These are phyloP conservation scores for Tyria jacobaeae DNA, from an alignment of 2,888 invertebrate genomes.

Conservation along the genomic window DNA sequence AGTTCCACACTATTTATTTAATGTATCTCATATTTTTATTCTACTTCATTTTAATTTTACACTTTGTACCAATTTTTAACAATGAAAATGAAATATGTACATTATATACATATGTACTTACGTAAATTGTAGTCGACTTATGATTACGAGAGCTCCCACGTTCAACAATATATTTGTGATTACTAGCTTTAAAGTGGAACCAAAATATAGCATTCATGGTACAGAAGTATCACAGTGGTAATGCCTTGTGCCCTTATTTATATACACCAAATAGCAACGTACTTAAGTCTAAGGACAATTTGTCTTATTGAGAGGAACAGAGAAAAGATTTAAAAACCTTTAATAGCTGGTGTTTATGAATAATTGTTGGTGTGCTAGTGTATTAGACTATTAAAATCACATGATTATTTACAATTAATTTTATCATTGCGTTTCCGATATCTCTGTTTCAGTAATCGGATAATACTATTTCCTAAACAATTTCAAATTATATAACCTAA, in stretches of 20 bases:
- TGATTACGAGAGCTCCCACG: conserved; percentile 48
- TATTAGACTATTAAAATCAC: conserved; percentile 45
- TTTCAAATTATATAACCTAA: conserved; percentile 42
- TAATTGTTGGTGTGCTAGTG: conserved; percentile 3
- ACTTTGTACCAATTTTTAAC: conserved; percentile 51
- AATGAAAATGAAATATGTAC: conserved; percentile 57
- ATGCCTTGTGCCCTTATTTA: conserved; percentile 40
- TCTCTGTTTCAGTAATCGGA: conserved; percentile 43
- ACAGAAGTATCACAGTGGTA: conserved; percentile 66
- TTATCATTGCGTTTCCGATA: conserved; percentile 37
- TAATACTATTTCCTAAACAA: conserved; percentile 44
- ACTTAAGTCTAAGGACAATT: no score
- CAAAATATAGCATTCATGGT: conserved; percentile 58
- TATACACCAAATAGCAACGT: conserved; percentile 20
- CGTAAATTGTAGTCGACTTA: conserved; percentile 54
- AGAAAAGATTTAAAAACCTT: conserved; percentile 1
- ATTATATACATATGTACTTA: conserved; percentile 68
- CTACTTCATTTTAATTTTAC: conserved; percentile 35
- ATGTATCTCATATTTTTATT: conserved; percentile 36
- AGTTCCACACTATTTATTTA: conserved; percentile 57
- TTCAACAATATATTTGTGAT: conserved; percentile 44
- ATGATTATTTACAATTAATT: conserved; percentile 47
- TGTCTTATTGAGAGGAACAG: neutral
- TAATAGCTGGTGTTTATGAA: conserved; percentile 1
- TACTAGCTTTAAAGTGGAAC: conserved; percentile 36